Evolutionary conservation across 2,113 vertebrate species (phyloP).

Genomic region (Anhinga anhinga): DNA sequence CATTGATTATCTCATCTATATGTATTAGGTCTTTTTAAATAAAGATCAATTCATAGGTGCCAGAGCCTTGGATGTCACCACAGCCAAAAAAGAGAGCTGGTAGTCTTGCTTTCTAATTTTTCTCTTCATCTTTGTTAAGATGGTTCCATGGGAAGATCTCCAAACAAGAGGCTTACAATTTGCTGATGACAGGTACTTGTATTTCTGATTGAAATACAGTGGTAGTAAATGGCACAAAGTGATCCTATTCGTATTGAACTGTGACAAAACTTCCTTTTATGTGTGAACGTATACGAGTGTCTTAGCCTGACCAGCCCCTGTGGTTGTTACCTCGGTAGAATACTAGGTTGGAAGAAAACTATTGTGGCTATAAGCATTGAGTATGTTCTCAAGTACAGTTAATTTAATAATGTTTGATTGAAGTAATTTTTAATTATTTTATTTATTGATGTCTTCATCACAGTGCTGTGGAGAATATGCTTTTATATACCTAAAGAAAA

Average conservation of each 20-base stretch:
- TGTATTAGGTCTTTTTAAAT: conserved; percentile 2
- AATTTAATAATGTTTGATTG: not conserved
- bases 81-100: not conserved
- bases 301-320: not conserved
- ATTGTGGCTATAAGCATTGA: not conserved
- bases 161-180: conserved; percentile 96
- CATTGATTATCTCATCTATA: not conserved
- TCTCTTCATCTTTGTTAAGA: conserved; percentile 77
- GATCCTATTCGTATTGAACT: not conserved
- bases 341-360: not conserved
- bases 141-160: conserved; percentile 99
- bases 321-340: not conserved
- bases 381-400: not conserved
- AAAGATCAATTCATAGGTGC: conserved; percentile 34
- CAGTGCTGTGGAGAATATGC: not conserved
- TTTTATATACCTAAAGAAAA: not conserved
- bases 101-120: conserved; percentile 62
- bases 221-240: not conserved
- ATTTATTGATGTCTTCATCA: not conserved
- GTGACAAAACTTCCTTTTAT: not conserved
- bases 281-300: not conserved
- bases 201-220: not conserved
- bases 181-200: conserved; percentile 94
- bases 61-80: conserved; percentile 19
- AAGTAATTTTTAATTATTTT: not conserved